A percentile compares a stretch with the other conserved stretches of the same genome.
phyloP scores from a whole-genome alignment of 2,797 vertebrate genomes.

The Momotus momota region DNA sequence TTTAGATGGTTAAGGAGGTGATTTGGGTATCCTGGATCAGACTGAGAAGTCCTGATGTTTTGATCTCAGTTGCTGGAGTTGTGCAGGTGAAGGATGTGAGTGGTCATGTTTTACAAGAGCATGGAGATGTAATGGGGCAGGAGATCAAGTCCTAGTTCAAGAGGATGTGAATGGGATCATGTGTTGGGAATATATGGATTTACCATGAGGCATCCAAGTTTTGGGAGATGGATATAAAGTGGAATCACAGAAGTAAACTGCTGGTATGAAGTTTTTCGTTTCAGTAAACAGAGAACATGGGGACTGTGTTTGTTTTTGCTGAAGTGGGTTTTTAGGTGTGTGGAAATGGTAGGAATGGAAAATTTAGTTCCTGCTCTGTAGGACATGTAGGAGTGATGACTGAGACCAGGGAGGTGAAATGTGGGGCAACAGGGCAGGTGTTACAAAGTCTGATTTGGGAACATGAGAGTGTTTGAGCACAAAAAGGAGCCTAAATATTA shows the following conservation, averaged over 20 bases:
- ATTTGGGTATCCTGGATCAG: not conserved
- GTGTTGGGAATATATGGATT: not conserved
- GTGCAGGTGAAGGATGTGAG: not conserved
- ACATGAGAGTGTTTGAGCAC: not conserved
- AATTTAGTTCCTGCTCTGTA: not conserved
- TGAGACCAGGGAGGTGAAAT: not conserved
- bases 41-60: not conserved
- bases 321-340: rapidly evolving
- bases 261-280: not conserved
- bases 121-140: not conserved
- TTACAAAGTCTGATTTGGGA: not conserved
- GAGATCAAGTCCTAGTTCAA: not conserved
- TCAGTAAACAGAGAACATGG: not conserved
- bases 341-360: not conserved
- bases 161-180: not conserved
- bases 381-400: rapidly evolving
- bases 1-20: not conserved
- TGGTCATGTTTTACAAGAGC: not conserved
- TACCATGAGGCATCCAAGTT: not conserved
- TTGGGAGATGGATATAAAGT: not conserved
- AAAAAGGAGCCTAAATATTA: not conserved
- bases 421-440: not conserved
- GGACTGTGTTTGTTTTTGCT: not conserved
- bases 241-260: not conserved
- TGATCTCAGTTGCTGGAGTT: not conserved